Evolutionary conservation across 2,797 vertebrate genomes (phyloP).

Genomic region (Taeniopygia guttata): DNA sequence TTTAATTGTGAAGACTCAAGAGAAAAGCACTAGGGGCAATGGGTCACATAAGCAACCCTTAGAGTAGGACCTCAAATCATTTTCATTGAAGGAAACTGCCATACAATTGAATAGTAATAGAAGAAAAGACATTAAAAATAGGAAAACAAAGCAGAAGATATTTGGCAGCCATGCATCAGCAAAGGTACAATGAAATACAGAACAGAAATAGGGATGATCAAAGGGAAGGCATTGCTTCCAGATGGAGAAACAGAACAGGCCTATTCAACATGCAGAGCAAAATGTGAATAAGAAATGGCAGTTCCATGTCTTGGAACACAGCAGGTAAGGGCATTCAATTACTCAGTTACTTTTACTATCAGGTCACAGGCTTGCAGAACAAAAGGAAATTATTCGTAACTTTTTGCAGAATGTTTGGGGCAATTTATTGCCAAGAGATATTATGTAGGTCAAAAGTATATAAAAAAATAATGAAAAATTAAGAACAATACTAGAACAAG

Average conservation of each 20-base stretch:
- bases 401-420: neutral
- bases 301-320: neutral
- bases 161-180: neutral
- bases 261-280: neutral
- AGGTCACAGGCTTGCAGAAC: neutral
- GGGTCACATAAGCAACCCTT: neutral
- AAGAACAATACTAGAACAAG: neutral
- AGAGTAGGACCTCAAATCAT: neutral
- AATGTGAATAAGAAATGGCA: neutral
- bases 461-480: neutral
- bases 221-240: neutral
- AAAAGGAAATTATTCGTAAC: neutral
- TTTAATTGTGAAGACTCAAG: neutral
- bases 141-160: neutral
- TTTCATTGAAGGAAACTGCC: neutral
- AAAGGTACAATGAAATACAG: neutral
- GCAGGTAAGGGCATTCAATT: neutral
- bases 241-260: neutral
- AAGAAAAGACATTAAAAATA: neutral
- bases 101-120: neutral
- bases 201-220: neutral
- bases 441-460: neutral
- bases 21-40: neutral
- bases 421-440: neutral
- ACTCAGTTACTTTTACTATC: neutral